Conservation (phyloP, 2,797 vertebrate species). For the Natrix natrix region DNA sequence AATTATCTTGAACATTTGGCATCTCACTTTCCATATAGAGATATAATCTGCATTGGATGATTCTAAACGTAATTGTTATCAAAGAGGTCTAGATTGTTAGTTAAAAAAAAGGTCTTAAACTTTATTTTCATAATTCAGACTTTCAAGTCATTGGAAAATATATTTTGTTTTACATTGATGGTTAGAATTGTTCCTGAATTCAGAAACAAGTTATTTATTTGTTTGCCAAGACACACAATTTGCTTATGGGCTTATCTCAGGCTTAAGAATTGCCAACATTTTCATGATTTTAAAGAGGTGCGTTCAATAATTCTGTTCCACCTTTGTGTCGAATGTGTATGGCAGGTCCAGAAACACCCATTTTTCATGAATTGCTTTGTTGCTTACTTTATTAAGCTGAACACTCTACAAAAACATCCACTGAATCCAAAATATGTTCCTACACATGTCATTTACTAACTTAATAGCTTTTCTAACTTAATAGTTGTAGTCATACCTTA, state of each 20-base stretch:
- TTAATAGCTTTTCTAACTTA: neutral
- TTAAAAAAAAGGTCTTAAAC: neutral
- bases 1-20: neutral
- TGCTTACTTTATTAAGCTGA: neutral
- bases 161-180: neutral
- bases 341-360: neutral
- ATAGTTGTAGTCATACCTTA: neutral
- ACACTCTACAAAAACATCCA: neutral
- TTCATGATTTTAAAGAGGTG: neutral
- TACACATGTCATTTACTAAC: neutral
- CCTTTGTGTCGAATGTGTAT: neutral
- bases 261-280: neutral
- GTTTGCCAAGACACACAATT: neutral
- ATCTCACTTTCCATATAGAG: neutral
- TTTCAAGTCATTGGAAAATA: neutral
- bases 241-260: neutral
- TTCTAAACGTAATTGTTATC: neutral
- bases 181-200: neutral
- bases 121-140: neutral
- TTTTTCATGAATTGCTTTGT: neutral
- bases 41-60: neutral
- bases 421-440: neutral
- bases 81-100: neutral
- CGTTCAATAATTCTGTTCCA: neutral
- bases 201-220: neutral